Conservation (phyloP, 2,113 vertebrate genomes). For the Stigmatopora nigra region DNA sequence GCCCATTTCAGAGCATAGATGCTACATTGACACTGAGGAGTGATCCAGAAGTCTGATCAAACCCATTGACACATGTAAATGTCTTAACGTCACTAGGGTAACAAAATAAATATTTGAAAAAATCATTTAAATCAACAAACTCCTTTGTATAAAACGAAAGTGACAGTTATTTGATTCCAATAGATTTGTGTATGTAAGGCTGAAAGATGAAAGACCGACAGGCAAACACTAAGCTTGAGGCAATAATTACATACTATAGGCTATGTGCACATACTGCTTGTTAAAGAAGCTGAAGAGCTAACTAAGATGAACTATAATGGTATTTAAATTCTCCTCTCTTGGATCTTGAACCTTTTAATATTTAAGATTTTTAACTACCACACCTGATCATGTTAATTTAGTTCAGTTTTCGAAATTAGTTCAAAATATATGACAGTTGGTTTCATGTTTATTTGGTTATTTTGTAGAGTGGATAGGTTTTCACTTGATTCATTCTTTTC, state of each 20-base stretch:
- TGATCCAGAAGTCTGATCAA: slow-evolving; percentile 58
- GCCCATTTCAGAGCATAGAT: slow-evolving; percentile 51
- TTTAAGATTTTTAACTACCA: neutral
- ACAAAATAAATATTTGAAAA: slow-evolving; percentile 58
- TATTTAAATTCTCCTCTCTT: neutral
- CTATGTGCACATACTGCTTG: neutral
- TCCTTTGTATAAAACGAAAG: slow-evolving; percentile 5
- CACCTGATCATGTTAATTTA: neutral
- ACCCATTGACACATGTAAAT: slow-evolving; percentile 52
- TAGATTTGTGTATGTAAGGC: neutral
- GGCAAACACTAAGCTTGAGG: neutral
- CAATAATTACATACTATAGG: neutral
- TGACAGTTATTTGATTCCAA: slow-evolving; percentile 5
- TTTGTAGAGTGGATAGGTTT: no score
- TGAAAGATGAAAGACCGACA: neutral
- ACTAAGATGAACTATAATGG: neutral
- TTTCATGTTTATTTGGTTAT: neutral
- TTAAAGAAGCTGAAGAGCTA: neutral
- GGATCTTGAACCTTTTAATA: neutral
- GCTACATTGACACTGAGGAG: slow-evolving; percentile 55
- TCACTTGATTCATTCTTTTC: no score
- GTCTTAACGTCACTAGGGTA: slow-evolving; percentile 41
- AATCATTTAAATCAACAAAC: slow-evolving; percentile 19
- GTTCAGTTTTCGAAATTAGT: neutral
- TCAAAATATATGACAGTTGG: neutral